Base-by-base conservation (phyloP, 2,797 vertebrate species). In the Thunnus albacares region DNA sequence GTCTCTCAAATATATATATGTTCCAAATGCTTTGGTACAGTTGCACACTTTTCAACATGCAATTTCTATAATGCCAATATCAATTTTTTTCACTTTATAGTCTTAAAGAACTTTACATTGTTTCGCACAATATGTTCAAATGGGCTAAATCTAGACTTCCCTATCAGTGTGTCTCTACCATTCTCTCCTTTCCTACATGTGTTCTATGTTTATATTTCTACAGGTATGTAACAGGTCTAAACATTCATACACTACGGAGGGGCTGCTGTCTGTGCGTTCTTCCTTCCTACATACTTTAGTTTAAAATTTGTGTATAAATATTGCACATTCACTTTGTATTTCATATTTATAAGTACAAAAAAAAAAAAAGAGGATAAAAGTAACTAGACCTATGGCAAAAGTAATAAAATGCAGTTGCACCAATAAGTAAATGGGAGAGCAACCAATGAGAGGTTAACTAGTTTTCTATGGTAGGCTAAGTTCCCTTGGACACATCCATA, bases 251-350 rank as follows among this genome's bases (percentile, higher is more conserved):
- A 88, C 82, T 56, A 56, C 7, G 57, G 78, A 86, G 83, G 75
- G 71, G 70, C 35, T 47, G 33, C 38, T 43, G 26, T 62, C 45
- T 85, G 81, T 77, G 80, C 43, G 6, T 71, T 72, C 58, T 30
- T 41, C 60, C 59, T 86, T 87, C 75, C 77, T 77, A 89, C 30
- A 78, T 80, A 89, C 47, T 81, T 80, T 13, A 75, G 12, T 81
- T 90, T 87, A 80, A 87, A 89, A 82, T 79, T 51, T 78, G 74
- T 83, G 67, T 91, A 88, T 89, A 93, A 88, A 93, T 94, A 94
- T 93, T 92, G 83, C 93, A 90, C 84, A 92, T 93, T 94, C 91
- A 92, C 88, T 86, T 90, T 77, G 88, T 78, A 90, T 76, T 83
- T 90, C 74, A 84, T 94, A 87, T 90, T 92, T 67, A 78, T 70